Evolutionary conservation across 2,113 vertebrate genomes (phyloP).

Genomic region (Dasyurus viverrinus): DNA sequence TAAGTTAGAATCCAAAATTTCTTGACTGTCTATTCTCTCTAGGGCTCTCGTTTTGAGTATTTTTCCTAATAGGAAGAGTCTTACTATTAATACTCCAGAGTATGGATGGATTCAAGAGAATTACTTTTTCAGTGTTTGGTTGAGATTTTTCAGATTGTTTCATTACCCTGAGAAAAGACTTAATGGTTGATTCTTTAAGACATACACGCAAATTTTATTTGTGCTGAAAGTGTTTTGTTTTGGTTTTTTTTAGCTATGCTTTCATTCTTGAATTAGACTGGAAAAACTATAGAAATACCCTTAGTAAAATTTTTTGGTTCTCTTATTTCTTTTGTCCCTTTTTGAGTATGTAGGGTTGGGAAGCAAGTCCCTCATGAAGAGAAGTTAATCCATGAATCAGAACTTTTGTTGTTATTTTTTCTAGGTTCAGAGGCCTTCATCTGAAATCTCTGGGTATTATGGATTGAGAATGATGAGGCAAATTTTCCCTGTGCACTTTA

Average conservation of each 20-base stretch:
- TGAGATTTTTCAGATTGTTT: not conserved
- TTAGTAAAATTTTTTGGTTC: not conserved
- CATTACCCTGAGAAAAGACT: constrained; percentile 3
- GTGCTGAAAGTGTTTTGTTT: not conserved
- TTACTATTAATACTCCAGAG: not conserved
- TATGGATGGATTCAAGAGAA: not conserved
- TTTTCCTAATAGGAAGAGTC: not conserved
- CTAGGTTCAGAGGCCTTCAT: not conserved
- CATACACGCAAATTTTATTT: not conserved
- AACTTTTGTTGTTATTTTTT: not conserved
- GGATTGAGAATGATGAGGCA: not conserved
- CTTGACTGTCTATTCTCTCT: not conserved
- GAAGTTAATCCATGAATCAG: not conserved
- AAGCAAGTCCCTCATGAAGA: not conserved
- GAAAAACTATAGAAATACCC: not conserved
- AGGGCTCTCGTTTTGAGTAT: not conserved
- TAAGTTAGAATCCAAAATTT: not conserved
- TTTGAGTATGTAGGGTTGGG: constrained; percentile 1
- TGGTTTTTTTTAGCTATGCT: not conserved
- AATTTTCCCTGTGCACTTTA: constrained; percentile 80
- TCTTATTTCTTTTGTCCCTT: not conserved
- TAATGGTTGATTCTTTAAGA: not conserved
- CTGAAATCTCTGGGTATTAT: rapidly evolving
- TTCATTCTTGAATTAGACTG: constrained; percentile 35
- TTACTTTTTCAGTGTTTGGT: not conserved